phyloP scores from a whole-genome alignment of 2,797 vertebrate genomes.

The Hozukius guyotensis region DNA sequence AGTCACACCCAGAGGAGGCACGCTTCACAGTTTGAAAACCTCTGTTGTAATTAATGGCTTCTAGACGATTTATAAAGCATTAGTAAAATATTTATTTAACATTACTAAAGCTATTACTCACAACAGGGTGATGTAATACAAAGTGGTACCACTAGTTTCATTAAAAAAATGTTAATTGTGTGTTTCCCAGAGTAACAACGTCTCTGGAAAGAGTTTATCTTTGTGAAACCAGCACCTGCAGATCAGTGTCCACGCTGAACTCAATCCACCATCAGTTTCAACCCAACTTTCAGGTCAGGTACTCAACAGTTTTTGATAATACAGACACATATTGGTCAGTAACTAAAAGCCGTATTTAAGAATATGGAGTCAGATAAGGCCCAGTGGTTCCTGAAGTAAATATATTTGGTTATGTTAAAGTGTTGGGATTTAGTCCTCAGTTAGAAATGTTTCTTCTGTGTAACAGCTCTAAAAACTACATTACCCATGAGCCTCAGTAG shows the following conservation, averaged over 20 bases:
- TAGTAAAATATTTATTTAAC: not conserved
- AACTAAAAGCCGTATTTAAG: not conserved
- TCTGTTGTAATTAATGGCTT: not conserved
- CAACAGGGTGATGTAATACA: not conserved
- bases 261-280: conserved; percentile 55
- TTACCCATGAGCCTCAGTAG: not conserved
- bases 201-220: conserved; percentile 10
- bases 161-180: not conserved
- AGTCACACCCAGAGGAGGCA: not conserved
- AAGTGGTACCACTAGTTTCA: not conserved
- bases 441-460: not conserved
- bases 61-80: not conserved
- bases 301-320: not conserved
- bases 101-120: not conserved
- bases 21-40: not conserved
- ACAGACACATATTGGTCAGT: not conserved
- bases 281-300: not conserved
- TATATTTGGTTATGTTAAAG: not conserved
- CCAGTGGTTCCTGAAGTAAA: not conserved
- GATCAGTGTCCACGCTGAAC: conserved; percentile 7
- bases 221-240: conserved; percentile 58
- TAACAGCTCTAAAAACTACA: not conserved
- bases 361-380: not conserved
- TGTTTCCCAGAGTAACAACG: not conserved
- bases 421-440: not conserved